Base-by-base conservation (phyloP, 2,888 invertebrate species). In the Podabrus alpinus region DNA sequence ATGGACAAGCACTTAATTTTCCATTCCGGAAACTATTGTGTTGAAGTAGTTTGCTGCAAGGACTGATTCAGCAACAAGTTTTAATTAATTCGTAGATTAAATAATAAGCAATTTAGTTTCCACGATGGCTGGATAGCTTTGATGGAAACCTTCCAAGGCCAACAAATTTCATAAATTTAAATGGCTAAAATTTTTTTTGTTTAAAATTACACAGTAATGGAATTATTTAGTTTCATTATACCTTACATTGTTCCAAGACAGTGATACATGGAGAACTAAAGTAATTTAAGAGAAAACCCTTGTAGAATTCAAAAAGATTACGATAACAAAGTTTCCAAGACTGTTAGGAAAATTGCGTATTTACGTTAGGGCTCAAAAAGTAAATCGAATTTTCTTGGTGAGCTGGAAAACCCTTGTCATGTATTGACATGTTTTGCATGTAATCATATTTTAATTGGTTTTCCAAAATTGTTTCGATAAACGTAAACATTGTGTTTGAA, bases 191-290 rank as follows among this genome's bases (percentile, higher is more conserved):
- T 45, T 66, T 19, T n/a, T n/a, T 59, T 59, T 66, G 45, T 66
- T 21, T 15, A n/a, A 59, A 68, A 72, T 66, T 24, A 62, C 24
- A n/a, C 59, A 71, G 59, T 17, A 66, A 60, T 60, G 24, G 61
- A 67, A 72, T 72, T 67, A 72, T 72, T 72, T 72, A 72, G 60
- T 72, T 72, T 68, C 72, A 72, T 72, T 72, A 72, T 66, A 66
- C 66, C 59, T 13, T 9, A 61, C 68, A 61, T 59, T 29, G 19
- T 45, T 67, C 25, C 72, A 15, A 68, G 72, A 67, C 68, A 72
- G 72, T 72, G 72, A 68, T 72, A 72, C 72, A 72, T 72, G 67
- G 60, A 67, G 64, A 69, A 69, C 16, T 59, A 59, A 59, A 69
- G 59, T 72, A 71, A 71, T 72, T 72, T 68, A 68, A 59, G 62